Evolutionary conservation across 2,113 vertebrate species (phyloP), one percentile per base, ranked within the genome.

Genomic region (Picathartes gymnocephalus): DNA sequence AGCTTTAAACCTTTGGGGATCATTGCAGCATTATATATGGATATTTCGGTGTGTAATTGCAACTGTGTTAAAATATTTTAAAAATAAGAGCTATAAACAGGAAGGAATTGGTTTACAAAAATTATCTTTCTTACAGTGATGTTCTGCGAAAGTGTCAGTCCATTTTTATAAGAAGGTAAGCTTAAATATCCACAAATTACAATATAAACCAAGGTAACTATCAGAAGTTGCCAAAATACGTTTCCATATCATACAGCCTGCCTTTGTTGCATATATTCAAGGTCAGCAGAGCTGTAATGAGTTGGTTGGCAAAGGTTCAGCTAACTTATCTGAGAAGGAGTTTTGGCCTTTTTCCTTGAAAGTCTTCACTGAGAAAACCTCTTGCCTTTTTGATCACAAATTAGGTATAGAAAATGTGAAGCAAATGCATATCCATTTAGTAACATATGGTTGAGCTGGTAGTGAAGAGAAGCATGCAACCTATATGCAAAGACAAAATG

Each of bases 141-240:
- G 72, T 61, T 91, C 79, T 86, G 79, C 35, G 78, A 56, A 91
- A 70, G 15, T 1, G 2, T 86, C 1, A 4, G 56, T 53, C 39
- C 48, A 66, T 93, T 92, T 95, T 93, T 93, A 90, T 77, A 78
- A 86, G 6, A 79, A 58, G 18, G 91, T 90, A 60, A 68, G 35
- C 64, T 73, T 86, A 79, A 76, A 16, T 42, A 42, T 39, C 40
- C 80, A 79, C 37, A 92, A 90, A 93, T 14, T 74, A 48, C 79
- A 93, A 78, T 33, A 93, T 68, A 93, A 90, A 92, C 93, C 82
- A 95, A 81, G 35, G 18, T 86, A 96, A 90, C 79, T 42, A 92
- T 57, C 16, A n/a, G 4, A 58, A 78, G 25, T 81, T 86, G 44
- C 76, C 80, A 86, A 90, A 92, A 92, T 21, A 84, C 7, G 88